Percentiles rank a stretch among this genome's conserved stretches.
Conservation (phyloP, 2,888 invertebrate species). For the Timandra comae region DNA sequence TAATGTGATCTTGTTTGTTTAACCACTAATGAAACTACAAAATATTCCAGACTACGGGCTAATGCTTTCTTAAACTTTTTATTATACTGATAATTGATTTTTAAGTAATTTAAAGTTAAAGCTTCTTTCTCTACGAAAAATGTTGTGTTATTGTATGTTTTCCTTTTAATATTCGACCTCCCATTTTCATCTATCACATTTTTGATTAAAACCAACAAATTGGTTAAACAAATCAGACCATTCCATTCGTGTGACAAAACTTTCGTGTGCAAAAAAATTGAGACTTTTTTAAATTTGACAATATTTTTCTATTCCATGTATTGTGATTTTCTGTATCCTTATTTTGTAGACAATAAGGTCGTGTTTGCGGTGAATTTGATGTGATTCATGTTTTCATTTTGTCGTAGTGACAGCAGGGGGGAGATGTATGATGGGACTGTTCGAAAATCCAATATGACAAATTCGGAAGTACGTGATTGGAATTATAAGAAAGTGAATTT, state of each 20-base stretch:
- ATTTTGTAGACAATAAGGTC: conserved; percentile 27
- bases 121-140: no score
- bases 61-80: no score
- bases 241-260: neutral
- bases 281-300: conserved; percentile 33
- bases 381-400: conserved; percentile 73
- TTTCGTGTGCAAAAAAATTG: conserved; percentile 17
- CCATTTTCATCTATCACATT: neutral
- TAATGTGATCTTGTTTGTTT: no score
- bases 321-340: conserved; percentile 16
- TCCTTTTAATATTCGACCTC: neutral
- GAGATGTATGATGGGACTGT: conserved; percentile 62
- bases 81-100: no score
- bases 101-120: no score
- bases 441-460: conserved; percentile 76
- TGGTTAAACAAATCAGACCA: no score
- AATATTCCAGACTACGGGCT: no score
- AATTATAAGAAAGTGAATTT: conserved; percentile 63
- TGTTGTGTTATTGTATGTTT: neutral
- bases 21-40: no score
- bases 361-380: conserved; percentile 26
- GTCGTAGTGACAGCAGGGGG: conserved; percentile 63
- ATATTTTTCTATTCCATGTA: conserved; percentile 25
- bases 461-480: conserved; percentile 74
- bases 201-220: conserved; percentile 1